Conservation (phyloP, 2,113 vertebrate species). For the Halcyon senegalensis region DNA sequence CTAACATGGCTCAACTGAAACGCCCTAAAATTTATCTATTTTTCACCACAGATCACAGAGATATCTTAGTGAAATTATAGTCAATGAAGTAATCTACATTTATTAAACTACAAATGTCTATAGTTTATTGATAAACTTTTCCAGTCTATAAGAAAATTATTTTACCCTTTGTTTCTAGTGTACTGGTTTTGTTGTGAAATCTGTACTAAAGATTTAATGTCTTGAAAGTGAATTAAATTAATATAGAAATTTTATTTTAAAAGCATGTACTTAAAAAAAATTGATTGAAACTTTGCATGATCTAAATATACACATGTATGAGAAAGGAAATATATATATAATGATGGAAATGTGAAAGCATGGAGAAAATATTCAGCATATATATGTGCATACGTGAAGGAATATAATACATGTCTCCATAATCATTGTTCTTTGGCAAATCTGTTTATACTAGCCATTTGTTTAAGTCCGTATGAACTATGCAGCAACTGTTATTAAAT, state of each 20-base stretch:
- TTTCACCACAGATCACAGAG: neutral
- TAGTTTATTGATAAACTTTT: neutral
- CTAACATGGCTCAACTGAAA: neutral
- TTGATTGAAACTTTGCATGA: neutral
- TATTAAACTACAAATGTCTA: neutral
- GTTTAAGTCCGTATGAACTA: neutral
- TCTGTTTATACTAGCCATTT: neutral
- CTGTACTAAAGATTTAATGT: neutral
- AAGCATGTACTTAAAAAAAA: neutral
- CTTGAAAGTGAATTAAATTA: neutral
- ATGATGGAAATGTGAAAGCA: neutral
- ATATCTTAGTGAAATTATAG: neutral
- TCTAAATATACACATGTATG: neutral
- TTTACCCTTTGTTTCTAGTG: neutral
- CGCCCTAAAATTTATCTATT: neutral
- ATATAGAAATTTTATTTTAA: neutral
- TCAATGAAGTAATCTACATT: neutral
- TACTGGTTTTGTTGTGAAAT: neutral
- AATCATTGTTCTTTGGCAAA: neutral
- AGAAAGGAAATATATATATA: neutral
- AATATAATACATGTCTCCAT: neutral
- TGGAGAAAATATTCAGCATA: neutral
- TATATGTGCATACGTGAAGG: neutral
- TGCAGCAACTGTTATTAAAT: constrained; percentile 1
- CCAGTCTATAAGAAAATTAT: neutral